These are phyloP conservation scores for Sandelia bainsii DNA, from an alignment of 2,797 vertebrate genomes.

Conservation along the genomic window DNA sequence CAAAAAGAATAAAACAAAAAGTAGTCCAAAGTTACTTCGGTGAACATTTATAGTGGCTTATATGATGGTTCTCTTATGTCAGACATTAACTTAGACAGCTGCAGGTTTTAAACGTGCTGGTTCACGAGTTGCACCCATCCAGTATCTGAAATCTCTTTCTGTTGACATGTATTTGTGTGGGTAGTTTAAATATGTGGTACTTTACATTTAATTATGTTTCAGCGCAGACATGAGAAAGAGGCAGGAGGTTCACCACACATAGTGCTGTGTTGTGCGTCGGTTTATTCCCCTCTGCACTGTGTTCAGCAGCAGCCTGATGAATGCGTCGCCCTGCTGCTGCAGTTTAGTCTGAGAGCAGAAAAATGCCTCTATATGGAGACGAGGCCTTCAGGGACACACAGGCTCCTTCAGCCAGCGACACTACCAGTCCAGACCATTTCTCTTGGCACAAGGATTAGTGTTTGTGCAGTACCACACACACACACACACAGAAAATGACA, in stretches of 20 bases:
- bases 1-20: too few relatives aligned
- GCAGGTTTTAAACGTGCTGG: background rate
- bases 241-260: conserved; percentile 5
- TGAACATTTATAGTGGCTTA: background rate
- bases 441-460: conserved; percentile 48
- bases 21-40: background rate
- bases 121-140: too few relatives aligned
- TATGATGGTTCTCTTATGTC: background rate
- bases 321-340: conserved; percentile 62
- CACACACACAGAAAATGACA: conserved; percentile 34
- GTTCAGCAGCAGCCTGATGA: conserved; percentile 68
- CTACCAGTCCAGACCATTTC: conserved; percentile 53
- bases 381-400: conserved; percentile 56
- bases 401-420: conserved; percentile 33
- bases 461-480: conserved; percentile 26
- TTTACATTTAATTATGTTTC: too few relatives aligned
- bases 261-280: conserved; percentile 8
- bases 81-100: background rate
- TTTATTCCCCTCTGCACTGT: conserved; percentile 22
- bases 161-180: too few relatives aligned
- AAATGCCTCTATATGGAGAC: conserved; percentile 75
- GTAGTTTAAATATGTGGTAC: too few relatives aligned
- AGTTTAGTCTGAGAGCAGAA: conserved; percentile 72
- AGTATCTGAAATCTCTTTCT: too few relatives aligned
- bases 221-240: background rate